phyloP scores from a whole-genome alignment of 2,113 vertebrate genomes.

The Spermophilus dauricus region DNA sequence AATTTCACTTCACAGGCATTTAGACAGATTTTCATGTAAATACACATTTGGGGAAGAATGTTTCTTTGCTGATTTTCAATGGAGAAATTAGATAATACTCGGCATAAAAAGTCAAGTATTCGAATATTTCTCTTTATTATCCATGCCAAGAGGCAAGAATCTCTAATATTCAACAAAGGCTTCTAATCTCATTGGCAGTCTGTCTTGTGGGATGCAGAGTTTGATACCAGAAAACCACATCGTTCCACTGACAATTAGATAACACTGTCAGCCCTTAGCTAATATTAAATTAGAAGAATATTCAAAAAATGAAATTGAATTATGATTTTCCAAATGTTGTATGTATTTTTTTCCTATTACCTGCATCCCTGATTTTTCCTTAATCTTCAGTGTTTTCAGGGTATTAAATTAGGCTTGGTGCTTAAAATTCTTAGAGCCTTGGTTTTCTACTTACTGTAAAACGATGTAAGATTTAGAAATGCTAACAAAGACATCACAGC shows the following conservation, averaged over 20 bases:
- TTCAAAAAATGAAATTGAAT: conserved; percentile 8
- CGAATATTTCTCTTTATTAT: conserved; percentile 58
- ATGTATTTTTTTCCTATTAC: neutral
- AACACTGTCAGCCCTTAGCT: neutral
- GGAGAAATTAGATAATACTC: conserved; percentile 74
- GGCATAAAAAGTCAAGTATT: conserved; percentile 47
- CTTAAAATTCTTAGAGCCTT: conserved; percentile 5
- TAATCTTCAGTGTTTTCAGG: neutral
- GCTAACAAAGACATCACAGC: neutral
- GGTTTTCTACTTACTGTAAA: neutral
- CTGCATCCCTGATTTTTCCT: neutral
- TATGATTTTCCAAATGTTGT: neutral
- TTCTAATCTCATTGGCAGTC: conserved; percentile 10
- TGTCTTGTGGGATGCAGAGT: conserved; percentile 54
- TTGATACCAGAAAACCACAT: conserved; percentile 39
- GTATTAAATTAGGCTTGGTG: neutral
- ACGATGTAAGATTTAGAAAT: neutral
- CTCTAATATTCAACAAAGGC: conserved; percentile 64
- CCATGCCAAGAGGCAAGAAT: conserved; percentile 37
- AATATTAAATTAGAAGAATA: conserved; percentile 37
- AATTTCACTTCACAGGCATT: conserved; percentile 62
- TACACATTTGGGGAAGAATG: conserved; percentile 68
- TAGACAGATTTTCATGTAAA: conserved; percentile 66
- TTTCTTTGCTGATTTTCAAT: conserved; percentile 79
- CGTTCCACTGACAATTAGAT: conserved; percentile 53